These are phyloP conservation scores for Rhagium mordax DNA, from an alignment of 2,888 invertebrate genomes.

Conservation along the genomic window DNA sequence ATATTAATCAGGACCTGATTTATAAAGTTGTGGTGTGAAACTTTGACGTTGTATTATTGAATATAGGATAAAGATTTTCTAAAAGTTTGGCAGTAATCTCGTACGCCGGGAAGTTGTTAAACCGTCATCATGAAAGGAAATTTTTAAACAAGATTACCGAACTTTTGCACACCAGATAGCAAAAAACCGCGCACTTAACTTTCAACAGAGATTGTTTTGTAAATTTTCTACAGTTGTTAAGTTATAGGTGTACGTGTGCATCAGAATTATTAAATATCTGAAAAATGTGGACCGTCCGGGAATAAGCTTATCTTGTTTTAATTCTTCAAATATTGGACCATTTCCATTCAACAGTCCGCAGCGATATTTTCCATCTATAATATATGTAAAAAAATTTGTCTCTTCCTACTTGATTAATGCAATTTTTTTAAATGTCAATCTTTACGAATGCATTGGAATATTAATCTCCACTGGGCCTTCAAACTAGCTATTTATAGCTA, in stretches of 20 bases:
- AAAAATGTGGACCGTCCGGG: too few relatives aligned
- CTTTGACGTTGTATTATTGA: conserved; percentile 45
- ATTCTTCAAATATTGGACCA: too few relatives aligned
- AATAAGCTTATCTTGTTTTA: too few relatives aligned
- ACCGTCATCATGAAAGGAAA: conserved; percentile 47
- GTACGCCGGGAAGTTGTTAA: conserved; percentile 44
- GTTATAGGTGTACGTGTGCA: not conserved
- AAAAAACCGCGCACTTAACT: conserved; percentile 8
- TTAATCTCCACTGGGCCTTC: too few relatives aligned
- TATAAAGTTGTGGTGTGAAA: conserved; percentile 37
- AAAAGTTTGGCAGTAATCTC: conserved; percentile 44
- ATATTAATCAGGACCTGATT: conserved; percentile 53
- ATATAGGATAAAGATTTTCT: conserved; percentile 49
- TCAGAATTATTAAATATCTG: too few relatives aligned
- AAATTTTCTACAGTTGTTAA: not conserved
- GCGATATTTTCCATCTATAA: too few relatives aligned
- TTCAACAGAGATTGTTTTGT: not conserved
- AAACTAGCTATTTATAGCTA: too few relatives aligned
- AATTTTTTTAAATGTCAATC: too few relatives aligned
- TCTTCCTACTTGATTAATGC: too few relatives aligned
- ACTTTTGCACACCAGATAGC: conserved; percentile 16
- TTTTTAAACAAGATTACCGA: conserved; percentile 41
- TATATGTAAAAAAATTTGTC: too few relatives aligned
- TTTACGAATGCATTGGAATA: too few relatives aligned
- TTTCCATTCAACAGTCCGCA: too few relatives aligned